Evolutionary conservation across 2,888 invertebrate species (phyloP).

Genomic region (Zonitis immaculata): DNA sequence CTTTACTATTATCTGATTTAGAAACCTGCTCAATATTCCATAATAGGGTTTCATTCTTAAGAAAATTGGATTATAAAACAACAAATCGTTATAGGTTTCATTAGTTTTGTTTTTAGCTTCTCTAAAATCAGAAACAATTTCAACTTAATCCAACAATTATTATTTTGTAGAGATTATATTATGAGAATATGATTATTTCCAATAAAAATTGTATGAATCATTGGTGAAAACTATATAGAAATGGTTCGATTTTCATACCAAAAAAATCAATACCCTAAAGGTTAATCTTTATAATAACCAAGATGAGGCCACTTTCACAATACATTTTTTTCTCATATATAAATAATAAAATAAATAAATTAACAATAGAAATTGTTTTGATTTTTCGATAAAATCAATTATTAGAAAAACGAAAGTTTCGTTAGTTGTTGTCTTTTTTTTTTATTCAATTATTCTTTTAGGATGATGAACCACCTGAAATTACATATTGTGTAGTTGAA

Average conservation of each 20-base stretch:
- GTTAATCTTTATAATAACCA: neutral
- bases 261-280: slow-evolving; percentile 13
- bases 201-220: slow-evolving; percentile 6
- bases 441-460: no score
- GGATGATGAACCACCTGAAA: slow-evolving; percentile 95
- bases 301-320: slow-evolving; percentile 13
- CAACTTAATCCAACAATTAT: no score
- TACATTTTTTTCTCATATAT: neutral
- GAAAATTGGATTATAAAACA: neutral
- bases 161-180: no score
- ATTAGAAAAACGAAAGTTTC: no score
- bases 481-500: slow-evolving; percentile 90
- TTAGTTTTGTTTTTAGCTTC: neutral
- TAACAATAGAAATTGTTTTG: neutral
- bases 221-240: slow-evolving; percentile 13
- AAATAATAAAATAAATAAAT: no score
- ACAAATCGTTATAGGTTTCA: neutral
- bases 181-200: no score
- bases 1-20: neutral
- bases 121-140: no score
- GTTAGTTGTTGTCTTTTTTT: no score
- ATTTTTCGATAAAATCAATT: no score
- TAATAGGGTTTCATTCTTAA: neutral
- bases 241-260: slow-evolving; percentile 7
- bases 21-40: neutral